Percentiles rank a stretch among this genome's conserved stretches.
phyloP scores from a whole-genome alignment of 2,888 invertebrate genomes.

The Myopa tessellatipennis region DNA sequence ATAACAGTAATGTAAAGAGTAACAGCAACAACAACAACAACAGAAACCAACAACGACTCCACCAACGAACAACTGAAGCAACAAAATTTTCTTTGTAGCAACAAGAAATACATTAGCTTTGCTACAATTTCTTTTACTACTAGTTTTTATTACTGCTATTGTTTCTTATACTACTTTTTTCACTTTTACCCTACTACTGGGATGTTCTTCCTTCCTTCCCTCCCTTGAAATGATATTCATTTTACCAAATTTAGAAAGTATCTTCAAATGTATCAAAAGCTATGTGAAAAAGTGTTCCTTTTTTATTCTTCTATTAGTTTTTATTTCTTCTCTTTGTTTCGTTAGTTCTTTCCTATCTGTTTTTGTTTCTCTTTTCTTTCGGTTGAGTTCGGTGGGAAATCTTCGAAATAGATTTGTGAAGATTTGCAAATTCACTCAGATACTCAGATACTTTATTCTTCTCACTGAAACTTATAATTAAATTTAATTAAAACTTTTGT shows the following conservation, averaged over 20 bases:
- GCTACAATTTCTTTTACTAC: background rate
- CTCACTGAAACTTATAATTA: conserved; percentile 30
- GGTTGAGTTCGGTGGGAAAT: too few species aligned
- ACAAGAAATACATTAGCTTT: too few species aligned
- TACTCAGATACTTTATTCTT: background rate
- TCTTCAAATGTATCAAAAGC: background rate
- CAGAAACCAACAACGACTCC: too few species aligned
- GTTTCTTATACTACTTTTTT: background rate
- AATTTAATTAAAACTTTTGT: conserved; percentile 37
- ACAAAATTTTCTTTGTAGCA: too few species aligned
- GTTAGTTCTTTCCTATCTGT: too few species aligned
- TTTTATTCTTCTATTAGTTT: conserved; percentile 1
- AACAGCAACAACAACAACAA: too few species aligned
- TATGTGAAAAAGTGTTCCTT: background rate
- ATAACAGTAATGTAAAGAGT: too few species aligned
- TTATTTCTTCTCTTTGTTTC: too few species aligned
- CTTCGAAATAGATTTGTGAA: too few species aligned
- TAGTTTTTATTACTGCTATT: background rate
- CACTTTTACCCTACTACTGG: conserved; percentile 8
- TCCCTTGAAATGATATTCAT: conserved; percentile 8
- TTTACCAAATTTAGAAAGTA: conserved; percentile 1
- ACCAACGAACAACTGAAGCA: too few species aligned
- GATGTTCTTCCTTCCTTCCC: background rate
- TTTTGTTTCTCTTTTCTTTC: too few species aligned
- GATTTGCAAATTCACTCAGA: too few species aligned